Evolutionary conservation across 2,888 invertebrate genomes (phyloP).

Genomic region (Drosophila setosimentum): DNA sequence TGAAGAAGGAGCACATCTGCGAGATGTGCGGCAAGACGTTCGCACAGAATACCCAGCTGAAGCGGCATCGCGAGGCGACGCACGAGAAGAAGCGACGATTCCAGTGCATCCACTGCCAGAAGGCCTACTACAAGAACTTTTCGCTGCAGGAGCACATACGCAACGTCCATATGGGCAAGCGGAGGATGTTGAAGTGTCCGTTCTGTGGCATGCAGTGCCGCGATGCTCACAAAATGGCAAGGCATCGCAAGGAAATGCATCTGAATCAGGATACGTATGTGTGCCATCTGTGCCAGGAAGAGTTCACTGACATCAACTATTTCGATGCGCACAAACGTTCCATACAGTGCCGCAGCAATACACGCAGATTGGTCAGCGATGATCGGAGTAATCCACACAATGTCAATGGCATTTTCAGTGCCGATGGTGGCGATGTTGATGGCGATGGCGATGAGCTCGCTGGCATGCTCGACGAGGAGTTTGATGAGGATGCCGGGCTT

Average conservation of each 20-base stretch:
- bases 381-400: background rate
- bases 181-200: constrained; percentile 80
- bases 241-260: constrained; percentile 81
- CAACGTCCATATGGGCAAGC: constrained; percentile 81
- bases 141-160: constrained; percentile 82
- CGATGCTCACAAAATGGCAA: constrained; percentile 82
- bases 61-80: constrained; percentile 81
- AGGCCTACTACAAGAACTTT: constrained; percentile 82
- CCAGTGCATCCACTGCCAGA: constrained; percentile 76
- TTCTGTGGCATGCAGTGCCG: constrained; percentile 83
- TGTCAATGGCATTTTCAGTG: constrained; percentile 3
- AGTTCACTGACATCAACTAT: constrained; percentile 82
- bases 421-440: background rate
- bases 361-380: constrained; percentile 53
- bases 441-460: constrained; percentile 26
- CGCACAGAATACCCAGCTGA: constrained; percentile 81
- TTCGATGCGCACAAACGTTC: constrained; percentile 83
- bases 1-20: constrained; percentile 81
- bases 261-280: constrained; percentile 77
- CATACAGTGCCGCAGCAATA: constrained; percentile 82
- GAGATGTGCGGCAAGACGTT: constrained; percentile 82
- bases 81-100: constrained; percentile 82
- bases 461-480: constrained; percentile 61
- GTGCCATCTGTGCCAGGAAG: constrained; percentile 79
- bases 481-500: constrained; percentile 65